Conservation (phyloP, 2,797 vertebrate species). For the Harpagifer antarcticus region DNA sequence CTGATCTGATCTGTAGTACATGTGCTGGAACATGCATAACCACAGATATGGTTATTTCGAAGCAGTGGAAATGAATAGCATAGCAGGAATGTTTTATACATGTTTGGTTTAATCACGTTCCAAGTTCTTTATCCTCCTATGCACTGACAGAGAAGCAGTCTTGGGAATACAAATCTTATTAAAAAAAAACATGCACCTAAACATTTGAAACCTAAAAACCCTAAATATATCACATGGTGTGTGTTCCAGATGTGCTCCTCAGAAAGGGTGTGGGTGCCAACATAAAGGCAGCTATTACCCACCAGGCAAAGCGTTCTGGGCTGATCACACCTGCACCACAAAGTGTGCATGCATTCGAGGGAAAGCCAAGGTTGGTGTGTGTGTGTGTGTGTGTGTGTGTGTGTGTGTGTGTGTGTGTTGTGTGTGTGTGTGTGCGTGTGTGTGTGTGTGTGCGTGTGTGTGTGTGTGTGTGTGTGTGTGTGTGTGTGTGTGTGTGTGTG, state of each 20-base stretch:
- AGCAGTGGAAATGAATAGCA: too few species aligned
- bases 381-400: not conserved
- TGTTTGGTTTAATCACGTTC: too few species aligned
- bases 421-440: too few species aligned
- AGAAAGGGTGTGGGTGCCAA: conserved; percentile 39
- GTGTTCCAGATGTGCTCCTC: conserved; percentile 38
- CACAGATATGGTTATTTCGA: too few species aligned
- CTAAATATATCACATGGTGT: not conserved
- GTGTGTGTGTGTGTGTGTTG: not conserved
- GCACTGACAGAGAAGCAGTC: too few species aligned
- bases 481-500: not conserved
- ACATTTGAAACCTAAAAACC: too few species aligned
- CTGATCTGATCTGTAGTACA: too few species aligned
- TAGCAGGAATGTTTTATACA: too few species aligned
- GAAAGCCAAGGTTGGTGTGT: conserved; percentile 20
- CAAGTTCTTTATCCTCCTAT: too few species aligned
- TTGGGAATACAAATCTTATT: too few species aligned
- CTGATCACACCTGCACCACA: conserved; percentile 30
- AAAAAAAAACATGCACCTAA: too few species aligned
- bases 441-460: not conserved
- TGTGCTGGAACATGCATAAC: too few species aligned
- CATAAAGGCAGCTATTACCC: conserved; percentile 37
- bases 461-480: not conserved
- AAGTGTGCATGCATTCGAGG: conserved; percentile 9
- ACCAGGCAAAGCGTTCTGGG: conserved; percentile 37